Evolutionary conservation across 2,888 invertebrate species (phyloP), one percentile per base, ranked within the genome.

Genomic region (Polyommatus icarus): DNA sequence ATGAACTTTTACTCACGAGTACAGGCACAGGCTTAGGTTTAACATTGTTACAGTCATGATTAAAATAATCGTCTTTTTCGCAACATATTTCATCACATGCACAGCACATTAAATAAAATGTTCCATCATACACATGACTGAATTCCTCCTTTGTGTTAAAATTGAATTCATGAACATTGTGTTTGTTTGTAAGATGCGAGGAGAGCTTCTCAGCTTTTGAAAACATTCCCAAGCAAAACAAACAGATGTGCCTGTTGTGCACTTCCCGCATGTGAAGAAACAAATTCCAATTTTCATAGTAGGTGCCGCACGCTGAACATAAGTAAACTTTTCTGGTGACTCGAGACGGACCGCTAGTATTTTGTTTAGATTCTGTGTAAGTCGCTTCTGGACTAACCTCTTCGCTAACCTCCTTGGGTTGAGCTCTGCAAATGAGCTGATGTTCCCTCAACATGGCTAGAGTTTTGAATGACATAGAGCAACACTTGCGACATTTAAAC

Each of bases 231-330:
- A 97, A 94, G 87, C 98, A 98, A 90, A 97, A 97, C 77, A 98
- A 91, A 87, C 98, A 98, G 83, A 97, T 96, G 86, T 96, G 97
- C 77, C 97, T 95, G 83, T 96, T 96, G 88, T 98, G 98, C 79
- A 96, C 95, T 85, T 97, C 97, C 77, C 97, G 95, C 96, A 98
- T 97, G 84, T 98, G 98, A 73, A 97, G 89, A 87, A 97, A 98
- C 79, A 98, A 94, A 90, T 97, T 97, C 97, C 97, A 97, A 84
- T 97, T 97, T 89, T 97, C 97, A 91, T 97, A 97, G 85, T 97
- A 97, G 15, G 96, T 97, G 72, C 96, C 96, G 88, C 98, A 98
- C 0, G 97, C 96, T 18, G 97, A 96, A 87, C 98, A 98, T 77
- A 97, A 91, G 87, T 97, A 98, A 79, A 97, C 97, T 87, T 97